A percentile compares a stretch with the other conserved stretches of the same genome.
These are phyloP conservation scores for Clarias gariepinus DNA, from an alignment of 2,113 vertebrate species.

Conservation along the genomic window DNA sequence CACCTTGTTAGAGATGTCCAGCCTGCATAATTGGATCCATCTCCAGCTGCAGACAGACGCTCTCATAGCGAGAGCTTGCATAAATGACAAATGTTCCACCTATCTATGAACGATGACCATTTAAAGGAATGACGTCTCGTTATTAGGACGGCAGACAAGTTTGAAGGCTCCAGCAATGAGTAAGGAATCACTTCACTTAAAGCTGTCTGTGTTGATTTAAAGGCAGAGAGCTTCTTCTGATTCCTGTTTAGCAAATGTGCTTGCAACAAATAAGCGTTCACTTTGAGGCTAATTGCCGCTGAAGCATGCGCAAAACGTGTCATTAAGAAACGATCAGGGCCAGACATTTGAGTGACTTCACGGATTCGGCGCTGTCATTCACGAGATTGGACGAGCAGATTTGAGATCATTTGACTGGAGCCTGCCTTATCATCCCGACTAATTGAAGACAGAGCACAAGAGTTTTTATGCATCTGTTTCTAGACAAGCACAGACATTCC, in stretches of 20 bases:
- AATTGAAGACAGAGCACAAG: slow-evolving; percentile 44
- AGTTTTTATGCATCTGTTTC: slow-evolving; percentile 49
- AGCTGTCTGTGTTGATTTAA: slow-evolving; percentile 49
- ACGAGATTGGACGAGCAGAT: slow-evolving; percentile 9
- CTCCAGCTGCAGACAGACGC: slow-evolving; percentile 74
- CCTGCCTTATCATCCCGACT: slow-evolving; percentile 30
- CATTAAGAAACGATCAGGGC: slow-evolving; percentile 39
- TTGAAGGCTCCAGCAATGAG: slow-evolving; percentile 62
- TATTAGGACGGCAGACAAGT: slow-evolving; percentile 70
- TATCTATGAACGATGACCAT: slow-evolving; percentile 68
- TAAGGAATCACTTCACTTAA: slow-evolving; percentile 46
- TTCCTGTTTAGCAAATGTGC: slow-evolving; percentile 21
- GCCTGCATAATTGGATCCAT: slow-evolving; percentile 78
- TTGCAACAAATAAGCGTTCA: slow-evolving; percentile 46
- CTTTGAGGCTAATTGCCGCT: slow-evolving; percentile 47
- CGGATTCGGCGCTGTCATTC: slow-evolving; percentile 22
- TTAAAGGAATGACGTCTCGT: slow-evolving; percentile 76
- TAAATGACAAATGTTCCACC: slow-evolving; percentile 81
- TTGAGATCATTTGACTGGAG: slow-evolving; percentile 41
- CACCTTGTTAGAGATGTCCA: slow-evolving; percentile 82
- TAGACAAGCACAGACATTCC: slow-evolving; percentile 44
- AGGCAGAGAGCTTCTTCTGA: slow-evolving; percentile 35
- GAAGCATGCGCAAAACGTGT: slow-evolving; percentile 34
- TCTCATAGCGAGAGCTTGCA: slow-evolving; percentile 64
- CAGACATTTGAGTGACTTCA: slow-evolving; percentile 11